Percentiles rank a stretch among this genome's conserved stretches.
These are phyloP conservation scores for Potamilus streckersoni DNA, from an alignment of 1,140 invertebrate species.

Conservation along the genomic window DNA sequence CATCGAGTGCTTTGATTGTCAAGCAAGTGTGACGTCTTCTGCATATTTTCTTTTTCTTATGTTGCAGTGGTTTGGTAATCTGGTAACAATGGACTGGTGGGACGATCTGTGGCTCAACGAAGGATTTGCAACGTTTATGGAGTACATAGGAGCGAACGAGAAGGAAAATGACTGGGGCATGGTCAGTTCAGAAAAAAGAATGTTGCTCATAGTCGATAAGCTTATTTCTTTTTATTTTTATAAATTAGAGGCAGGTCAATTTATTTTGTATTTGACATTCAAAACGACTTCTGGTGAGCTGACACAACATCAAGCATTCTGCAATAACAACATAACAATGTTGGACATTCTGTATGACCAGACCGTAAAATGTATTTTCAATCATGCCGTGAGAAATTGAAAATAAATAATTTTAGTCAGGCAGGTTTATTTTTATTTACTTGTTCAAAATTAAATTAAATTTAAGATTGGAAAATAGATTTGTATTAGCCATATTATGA, in stretches of 20 bases:
- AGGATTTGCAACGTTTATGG: slow-evolving; percentile 86
- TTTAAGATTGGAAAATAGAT: too few relatives aligned
- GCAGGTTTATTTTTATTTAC: too few relatives aligned
- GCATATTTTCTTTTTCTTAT: too few relatives aligned
- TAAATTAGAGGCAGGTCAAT: neutral
- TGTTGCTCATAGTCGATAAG: neutral
- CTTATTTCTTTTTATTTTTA: neutral
- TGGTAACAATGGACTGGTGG: slow-evolving; percentile 90
- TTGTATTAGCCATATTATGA: too few relatives aligned
- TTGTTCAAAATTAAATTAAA: too few relatives aligned
- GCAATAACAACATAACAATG: neutral
- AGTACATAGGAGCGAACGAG: slow-evolving; percentile 74
- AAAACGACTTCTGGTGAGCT: neutral
- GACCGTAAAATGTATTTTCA: too few relatives aligned
- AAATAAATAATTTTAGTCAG: too few relatives aligned
- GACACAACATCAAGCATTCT: slow-evolving; percentile 1
- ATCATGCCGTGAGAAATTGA: too few relatives aligned
- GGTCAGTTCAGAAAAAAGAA: slow-evolving; percentile 38
- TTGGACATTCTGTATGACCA: neutral
- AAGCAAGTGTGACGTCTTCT: too few relatives aligned
- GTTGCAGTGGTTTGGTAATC: slow-evolving; percentile 86
- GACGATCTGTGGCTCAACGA: slow-evolving; percentile 91
- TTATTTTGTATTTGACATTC: neutral
- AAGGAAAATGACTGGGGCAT: slow-evolving; percentile 85
- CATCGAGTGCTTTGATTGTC: too few relatives aligned